phyloP scores from a whole-genome alignment of 2,888 invertebrate genomes.

The Disparrhopalites patrizii region DNA sequence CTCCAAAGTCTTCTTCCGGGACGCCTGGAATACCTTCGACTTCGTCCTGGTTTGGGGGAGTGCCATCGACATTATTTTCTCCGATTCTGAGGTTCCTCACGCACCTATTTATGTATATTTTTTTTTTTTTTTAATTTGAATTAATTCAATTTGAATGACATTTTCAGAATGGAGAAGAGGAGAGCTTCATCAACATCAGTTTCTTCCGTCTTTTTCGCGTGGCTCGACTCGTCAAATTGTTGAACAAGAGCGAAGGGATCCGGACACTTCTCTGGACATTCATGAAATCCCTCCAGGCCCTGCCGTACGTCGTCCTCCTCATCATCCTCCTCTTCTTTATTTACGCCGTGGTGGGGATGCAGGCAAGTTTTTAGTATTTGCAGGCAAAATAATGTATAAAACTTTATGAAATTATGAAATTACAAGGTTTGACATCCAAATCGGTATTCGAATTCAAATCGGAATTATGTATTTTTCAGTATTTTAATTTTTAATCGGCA shows the following conservation, averaged over 20 bases:
- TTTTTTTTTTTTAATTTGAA: not conserved
- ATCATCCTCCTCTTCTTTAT: conserved; percentile 54
- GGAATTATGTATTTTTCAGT: too few relatives aligned
- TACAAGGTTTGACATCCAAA: too few relatives aligned
- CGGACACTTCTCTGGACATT: conserved; percentile 63
- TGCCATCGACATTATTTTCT: conserved; percentile 57
- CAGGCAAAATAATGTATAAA: too few relatives aligned
- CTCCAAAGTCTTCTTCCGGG: conserved; percentile 56
- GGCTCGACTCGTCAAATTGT: conserved; percentile 60
- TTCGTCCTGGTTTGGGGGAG: conserved; percentile 56
- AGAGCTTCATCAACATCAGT: conserved; percentile 51
- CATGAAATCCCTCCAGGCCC: conserved; percentile 62
- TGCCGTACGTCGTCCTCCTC: conserved; percentile 62
- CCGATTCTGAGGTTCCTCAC: conserved; percentile 63
- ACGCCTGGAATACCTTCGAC: conserved; percentile 57
- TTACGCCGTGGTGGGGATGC: conserved; percentile 60
- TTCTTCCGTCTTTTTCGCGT: conserved; percentile 63
- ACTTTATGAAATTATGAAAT: too few relatives aligned
- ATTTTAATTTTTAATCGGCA: too few relatives aligned
- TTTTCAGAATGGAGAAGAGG: conserved; percentile 16
- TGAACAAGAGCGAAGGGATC: conserved; percentile 61
- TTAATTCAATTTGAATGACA: too few relatives aligned
- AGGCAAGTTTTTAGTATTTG: conserved; percentile 50
- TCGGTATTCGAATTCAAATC: too few relatives aligned
- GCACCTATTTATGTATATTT: too few relatives aligned